A percentile compares a stretch with the other conserved stretches of the same genome.
phyloP scores from a whole-genome alignment of 2,797 vertebrate genomes.

The Cygnus olor region DNA sequence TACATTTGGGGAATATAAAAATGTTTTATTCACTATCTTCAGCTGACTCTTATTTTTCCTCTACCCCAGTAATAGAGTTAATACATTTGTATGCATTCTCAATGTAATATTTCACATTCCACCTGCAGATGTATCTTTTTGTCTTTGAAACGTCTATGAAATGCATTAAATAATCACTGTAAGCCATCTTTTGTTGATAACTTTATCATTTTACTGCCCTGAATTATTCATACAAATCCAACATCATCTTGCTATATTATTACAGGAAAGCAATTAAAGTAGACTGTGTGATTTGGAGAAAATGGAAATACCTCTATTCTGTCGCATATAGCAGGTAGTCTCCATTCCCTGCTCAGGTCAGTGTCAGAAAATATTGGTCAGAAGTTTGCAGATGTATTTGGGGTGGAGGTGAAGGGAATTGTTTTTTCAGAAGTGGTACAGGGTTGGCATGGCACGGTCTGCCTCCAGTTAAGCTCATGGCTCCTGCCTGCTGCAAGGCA shows the following conservation, averaged over 20 bases:
- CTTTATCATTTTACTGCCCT: constrained; percentile 43
- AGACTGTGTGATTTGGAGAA: neutral
- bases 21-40: constrained; percentile 58
- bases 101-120: neutral
- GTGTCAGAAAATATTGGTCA: neutral
- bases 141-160: constrained; percentile 47
- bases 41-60: constrained; percentile 36
- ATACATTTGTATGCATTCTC: neutral
- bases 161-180: constrained; percentile 45
- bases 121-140: constrained; percentile 37
- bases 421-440: neutral
- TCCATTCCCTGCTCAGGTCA: neutral
- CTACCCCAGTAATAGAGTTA: neutral
- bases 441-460: neutral
- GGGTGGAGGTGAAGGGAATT: rapidly evolving
- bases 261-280: constrained; percentile 45
- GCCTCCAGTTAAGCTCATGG: neutral
- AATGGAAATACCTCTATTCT: neutral
- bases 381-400: neutral
- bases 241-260: neutral
- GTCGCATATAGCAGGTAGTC: neutral
- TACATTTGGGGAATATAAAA: constrained; percentile 27
- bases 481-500: neutral
- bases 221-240: constrained; percentile 58
- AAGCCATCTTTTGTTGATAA: constrained; percentile 52